Conservation (phyloP, 2,888 invertebrate species). For the Strigamia maritima region DNA sequence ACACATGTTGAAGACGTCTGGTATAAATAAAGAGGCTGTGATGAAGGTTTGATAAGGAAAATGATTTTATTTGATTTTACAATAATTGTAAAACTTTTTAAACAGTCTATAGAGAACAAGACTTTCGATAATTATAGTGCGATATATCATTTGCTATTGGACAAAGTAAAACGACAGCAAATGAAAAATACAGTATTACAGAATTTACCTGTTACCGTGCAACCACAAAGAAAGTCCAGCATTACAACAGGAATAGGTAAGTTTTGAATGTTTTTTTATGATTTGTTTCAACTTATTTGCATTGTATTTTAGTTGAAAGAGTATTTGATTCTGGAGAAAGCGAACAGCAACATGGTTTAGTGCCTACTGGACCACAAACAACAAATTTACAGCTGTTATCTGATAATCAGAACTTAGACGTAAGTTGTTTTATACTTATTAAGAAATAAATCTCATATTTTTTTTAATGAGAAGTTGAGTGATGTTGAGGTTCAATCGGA, state of each 20-base stretch:
- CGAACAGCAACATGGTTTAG: neutral
- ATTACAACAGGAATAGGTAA: conserved; percentile 62
- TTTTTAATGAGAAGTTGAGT: conserved; percentile 54
- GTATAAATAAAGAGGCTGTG: conserved; percentile 55
- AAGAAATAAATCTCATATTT: neutral
- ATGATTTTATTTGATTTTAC: neutral
- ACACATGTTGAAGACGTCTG: conserved; percentile 62
- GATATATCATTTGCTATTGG: conserved; percentile 84
- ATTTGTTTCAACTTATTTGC: too few species aligned
- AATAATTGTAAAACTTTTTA: conserved; percentile 11
- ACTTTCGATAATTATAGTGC: conserved; percentile 91
- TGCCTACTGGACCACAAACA: conserved; percentile 40
- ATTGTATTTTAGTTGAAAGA: conserved; percentile 10
- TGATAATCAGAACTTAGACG: conserved; percentile 35
- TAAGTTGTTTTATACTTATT: neutral
- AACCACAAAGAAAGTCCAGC: conserved; percentile 54
- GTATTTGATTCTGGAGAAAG: neutral
- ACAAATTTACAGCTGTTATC: conserved; percentile 33
- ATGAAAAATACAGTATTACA: conserved; percentile 47
- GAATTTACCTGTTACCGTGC: conserved; percentile 49
- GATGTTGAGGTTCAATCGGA: conserved; percentile 55
- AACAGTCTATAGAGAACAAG: conserved; percentile 74
- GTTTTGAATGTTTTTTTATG: conserved; percentile 33
- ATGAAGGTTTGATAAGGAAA: conserved; percentile 37
- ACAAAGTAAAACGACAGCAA: conserved; percentile 56